Evolutionary conservation across 2,888 invertebrate genomes (phyloP).

Genomic region (Caenorhabditis wallacei): DNA sequence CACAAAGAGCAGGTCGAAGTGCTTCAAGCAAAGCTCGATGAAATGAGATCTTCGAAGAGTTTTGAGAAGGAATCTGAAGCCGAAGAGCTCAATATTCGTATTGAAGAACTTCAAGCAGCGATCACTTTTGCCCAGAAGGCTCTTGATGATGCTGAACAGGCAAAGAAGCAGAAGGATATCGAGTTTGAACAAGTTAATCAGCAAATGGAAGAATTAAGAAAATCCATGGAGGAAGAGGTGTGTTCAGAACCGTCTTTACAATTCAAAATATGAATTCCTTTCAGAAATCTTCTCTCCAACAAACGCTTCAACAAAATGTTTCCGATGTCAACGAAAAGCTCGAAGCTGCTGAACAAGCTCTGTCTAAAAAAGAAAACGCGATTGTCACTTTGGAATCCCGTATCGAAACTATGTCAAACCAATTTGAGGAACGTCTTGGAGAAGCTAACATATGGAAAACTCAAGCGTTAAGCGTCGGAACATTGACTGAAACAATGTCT

Average conservation of each 20-base stretch:
- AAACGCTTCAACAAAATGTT: neutral
- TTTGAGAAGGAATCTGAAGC: neutral
- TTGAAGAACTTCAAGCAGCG: constrained; percentile 5
- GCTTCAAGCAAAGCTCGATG: neutral
- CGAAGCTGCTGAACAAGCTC: constrained; percentile 12
- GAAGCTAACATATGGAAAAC: constrained; percentile 25
- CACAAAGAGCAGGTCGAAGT: neutral
- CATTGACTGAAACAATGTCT: constrained; percentile 6
- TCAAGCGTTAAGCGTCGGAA: constrained; percentile 21
- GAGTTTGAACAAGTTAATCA: neutral
- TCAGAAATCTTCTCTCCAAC: constrained; percentile 7
- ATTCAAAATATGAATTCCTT: neutral
- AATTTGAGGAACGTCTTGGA: constrained; percentile 8
- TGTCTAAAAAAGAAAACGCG: constrained; percentile 18
- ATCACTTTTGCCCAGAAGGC: neutral
- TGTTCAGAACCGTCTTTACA: neutral
- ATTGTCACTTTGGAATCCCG: constrained; percentile 26
- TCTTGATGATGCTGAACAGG: neutral
- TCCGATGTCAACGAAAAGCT: constrained; percentile 8
- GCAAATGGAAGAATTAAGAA: neutral
- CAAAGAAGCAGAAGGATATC: neutral
- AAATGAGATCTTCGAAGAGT: neutral
- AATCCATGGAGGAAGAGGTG: neutral
- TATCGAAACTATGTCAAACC: constrained; percentile 9
- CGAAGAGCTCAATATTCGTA: constrained; percentile 6